Evolutionary conservation across 1,140 invertebrate genomes (phyloP), one percentile per base, ranked within the genome.

Genomic region (Cataglyphis hispanica): DNA sequence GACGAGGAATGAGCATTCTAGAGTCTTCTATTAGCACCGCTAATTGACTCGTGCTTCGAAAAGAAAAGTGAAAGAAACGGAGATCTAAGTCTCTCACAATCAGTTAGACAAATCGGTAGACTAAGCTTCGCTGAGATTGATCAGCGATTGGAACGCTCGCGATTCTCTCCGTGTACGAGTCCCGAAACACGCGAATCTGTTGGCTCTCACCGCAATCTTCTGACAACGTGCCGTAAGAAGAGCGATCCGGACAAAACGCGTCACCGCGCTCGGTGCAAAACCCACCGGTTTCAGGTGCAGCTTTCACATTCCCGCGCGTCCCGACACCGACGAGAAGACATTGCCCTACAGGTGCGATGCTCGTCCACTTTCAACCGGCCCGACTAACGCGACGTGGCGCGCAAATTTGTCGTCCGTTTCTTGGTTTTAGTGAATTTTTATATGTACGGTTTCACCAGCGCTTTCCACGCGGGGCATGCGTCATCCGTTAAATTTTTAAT

Each of bases 251-350:
- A 27, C 53, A 60, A 83, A 84, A 77, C 69, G 81, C 63, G 63
- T 85, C 83, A 66, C 78, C 83, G 83, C 43, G 40, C 31, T 50
- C 19, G 19, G 60, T 40, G 69, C 74, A 85, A 85, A 85, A 85
- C 63, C 46, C 84, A 75, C 50, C 56, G 66, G 64, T 86, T 86
- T 83, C 84, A 83, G 77, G 67, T 86, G 77, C 84, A 72, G 77
- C 77, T 86, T 86, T 86, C 84, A 86, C 84, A 86, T 86, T 86
- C 84, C 56, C 84, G 84, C 37, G 43, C 37, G 56, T n/a, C 31
- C 19, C 53, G 63, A 50, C 46, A 50, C 43, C 74, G 46, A 64
- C 83, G 72, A 75, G 50, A 40, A 53, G 69, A 61, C 84, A 78
- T 66, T 85, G 72, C 72, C 74, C 74, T 56, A 63, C 84, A 81